These are phyloP conservation scores for Zaprionus tsacasi DNA, from an alignment of 1,140 invertebrate genomes.

Conservation along the genomic window DNA sequence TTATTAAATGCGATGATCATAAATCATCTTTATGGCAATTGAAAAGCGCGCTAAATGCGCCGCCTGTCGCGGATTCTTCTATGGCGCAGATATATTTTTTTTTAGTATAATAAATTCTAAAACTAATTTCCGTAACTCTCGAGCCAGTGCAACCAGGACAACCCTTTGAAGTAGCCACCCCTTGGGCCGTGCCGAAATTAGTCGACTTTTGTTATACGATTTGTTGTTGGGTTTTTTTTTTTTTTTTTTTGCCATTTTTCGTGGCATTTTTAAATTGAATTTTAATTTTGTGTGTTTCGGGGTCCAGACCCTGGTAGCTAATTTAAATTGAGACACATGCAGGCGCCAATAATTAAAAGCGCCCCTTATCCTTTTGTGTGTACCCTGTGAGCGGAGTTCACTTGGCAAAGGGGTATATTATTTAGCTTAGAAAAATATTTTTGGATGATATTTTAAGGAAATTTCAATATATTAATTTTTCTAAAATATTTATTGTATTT, in stretches of 20 bases:
- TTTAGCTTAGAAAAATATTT: no score
- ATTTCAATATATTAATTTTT: no score
- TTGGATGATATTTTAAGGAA: background rate
- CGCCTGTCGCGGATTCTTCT: constrained; percentile 11
- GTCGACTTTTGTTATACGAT: constrained; percentile 68
- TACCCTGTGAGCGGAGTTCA: background rate
- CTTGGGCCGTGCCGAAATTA: constrained; percentile 62
- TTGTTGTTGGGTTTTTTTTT: constrained; percentile 42
- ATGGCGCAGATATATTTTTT: constrained; percentile 7
- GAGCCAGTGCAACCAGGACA: constrained; percentile 35
- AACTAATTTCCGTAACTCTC: constrained; percentile 67
- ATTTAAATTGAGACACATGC: constrained; percentile 83
- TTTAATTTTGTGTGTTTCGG: constrained; percentile 64
- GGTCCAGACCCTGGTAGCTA: constrained; percentile 55
- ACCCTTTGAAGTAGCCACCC: constrained; percentile 75
- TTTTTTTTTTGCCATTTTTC: constrained; percentile 57
- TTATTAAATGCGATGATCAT: constrained; percentile 76
- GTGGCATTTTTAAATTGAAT: constrained; percentile 82
- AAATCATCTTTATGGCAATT: constrained; percentile 83
- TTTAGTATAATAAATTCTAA: constrained; percentile 65
- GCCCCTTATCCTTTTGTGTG: constrained; percentile 48
- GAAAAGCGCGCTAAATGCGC: constrained; percentile 71
- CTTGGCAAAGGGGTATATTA: background rate
- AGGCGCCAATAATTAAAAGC: constrained; percentile 80
- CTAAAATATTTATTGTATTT: no score